Evolutionary conservation across 1,140 invertebrate genomes (phyloP).

Genomic region (Mylabris phalerata): DNA sequence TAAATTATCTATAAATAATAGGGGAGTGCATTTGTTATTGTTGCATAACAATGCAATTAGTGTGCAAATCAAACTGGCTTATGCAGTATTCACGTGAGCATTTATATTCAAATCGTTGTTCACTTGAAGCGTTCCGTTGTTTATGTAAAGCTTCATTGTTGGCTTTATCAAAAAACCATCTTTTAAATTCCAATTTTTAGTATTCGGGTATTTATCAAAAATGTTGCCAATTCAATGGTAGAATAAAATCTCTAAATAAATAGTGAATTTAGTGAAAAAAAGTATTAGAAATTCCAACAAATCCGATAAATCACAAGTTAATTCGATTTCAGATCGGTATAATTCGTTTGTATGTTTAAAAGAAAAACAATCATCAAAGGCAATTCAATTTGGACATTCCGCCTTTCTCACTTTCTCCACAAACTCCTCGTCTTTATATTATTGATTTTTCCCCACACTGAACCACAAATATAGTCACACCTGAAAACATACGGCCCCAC

Average conservation of each 20-base stretch:
- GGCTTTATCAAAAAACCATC: neutral
- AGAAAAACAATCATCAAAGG: slow-evolving; percentile 9
- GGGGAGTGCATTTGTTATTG: too few relatives aligned
- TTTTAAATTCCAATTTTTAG: too few relatives aligned
- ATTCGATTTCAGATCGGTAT: neutral
- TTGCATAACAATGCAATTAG: too few relatives aligned
- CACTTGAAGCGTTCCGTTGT: neutral
- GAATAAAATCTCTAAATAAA: too few relatives aligned
- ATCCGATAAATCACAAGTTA: too few relatives aligned
- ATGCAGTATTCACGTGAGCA: neutral
- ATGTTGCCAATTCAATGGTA: too few relatives aligned
- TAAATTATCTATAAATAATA: too few relatives aligned
- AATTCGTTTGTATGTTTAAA: neutral
- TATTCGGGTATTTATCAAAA: too few relatives aligned
- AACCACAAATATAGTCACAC: slow-evolving; percentile 26
- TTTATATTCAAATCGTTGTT: neutral
- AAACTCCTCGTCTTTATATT: slow-evolving; percentile 29
- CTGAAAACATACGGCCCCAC: slow-evolving; percentile 23
- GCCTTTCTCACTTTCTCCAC: slow-evolving; percentile 19
- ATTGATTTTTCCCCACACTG: slow-evolving; percentile 30
- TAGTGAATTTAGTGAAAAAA: too few relatives aligned
- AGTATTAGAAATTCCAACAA: too few relatives aligned
- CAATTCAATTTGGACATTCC: slow-evolving; percentile 25
- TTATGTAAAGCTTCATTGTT: neutral
- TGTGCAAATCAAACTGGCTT: too few relatives aligned